Evolutionary conservation across 2,797 vertebrate species (phyloP).

Genomic region (Pagetopsis macropterus): DNA sequence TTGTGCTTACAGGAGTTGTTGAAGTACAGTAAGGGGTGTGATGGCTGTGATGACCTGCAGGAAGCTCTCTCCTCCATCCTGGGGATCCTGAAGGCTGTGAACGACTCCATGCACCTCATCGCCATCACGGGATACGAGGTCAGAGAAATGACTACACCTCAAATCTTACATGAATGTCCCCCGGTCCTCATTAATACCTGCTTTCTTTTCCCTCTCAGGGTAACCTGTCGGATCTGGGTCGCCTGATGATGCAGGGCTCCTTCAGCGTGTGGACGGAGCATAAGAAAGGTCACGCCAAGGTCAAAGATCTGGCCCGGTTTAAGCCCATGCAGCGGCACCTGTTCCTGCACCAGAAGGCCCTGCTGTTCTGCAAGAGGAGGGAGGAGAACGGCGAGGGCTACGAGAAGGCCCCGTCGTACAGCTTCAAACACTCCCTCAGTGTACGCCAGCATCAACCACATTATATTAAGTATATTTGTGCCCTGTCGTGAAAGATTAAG

Average conservation of each 20-base stretch:
- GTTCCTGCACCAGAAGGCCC: conserved; percentile 93
- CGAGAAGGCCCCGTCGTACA: conserved; percentile 97
- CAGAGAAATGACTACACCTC: neutral
- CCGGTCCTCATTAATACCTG: neutral
- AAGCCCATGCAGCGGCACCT: conserved; percentile 98
- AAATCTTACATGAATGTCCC: no score
- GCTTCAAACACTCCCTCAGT: conserved; percentile 95
- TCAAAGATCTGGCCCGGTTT: conserved; percentile 97
- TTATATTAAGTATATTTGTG: fast-evolving
- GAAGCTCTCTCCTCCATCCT: conserved; percentile 94
- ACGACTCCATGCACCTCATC: conserved; percentile 99
- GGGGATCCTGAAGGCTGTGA: conserved; percentile 97
- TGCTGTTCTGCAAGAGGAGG: conserved; percentile 96
- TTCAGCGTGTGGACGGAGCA: conserved; percentile 98
- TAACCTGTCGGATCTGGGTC: conserved; percentile 92
- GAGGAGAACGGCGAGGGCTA: conserved; percentile 98
- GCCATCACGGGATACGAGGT: conserved; percentile 98
- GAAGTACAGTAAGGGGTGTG: conserved; percentile 94
- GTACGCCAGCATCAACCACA: conserved; percentile 77
- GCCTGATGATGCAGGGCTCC: conserved; percentile 96
- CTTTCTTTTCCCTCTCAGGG: conserved; percentile 78
- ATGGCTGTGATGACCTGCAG: conserved; percentile 92
- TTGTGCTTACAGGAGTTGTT: conserved; percentile 88
- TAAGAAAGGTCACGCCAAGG: conserved; percentile 95
- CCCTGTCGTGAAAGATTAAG: neutral